phyloP scores from a whole-genome alignment of 2,797 vertebrate species.

The Coregonus sp. region DNA sequence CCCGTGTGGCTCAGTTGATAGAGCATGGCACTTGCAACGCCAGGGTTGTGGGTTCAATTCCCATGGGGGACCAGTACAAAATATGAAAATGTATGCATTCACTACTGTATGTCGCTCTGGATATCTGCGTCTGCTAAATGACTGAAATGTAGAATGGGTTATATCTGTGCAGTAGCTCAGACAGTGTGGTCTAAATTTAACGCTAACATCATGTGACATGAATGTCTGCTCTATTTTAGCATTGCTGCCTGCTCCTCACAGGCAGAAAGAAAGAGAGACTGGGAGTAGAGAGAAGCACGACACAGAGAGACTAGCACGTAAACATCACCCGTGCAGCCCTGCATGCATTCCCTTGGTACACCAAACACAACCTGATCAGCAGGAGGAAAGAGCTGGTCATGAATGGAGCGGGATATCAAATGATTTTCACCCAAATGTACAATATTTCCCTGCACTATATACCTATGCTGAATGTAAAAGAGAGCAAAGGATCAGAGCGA shows the following conservation, averaged over 20 bases:
- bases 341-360: not conserved
- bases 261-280: constrained; percentile 1
- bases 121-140: too few relatives aligned
- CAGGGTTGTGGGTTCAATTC: too few relatives aligned
- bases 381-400: not conserved
- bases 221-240: constrained; percentile 29
- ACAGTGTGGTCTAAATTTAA: constrained; percentile 20
- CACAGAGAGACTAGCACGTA: constrained; percentile 5
- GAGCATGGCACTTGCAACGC: too few relatives aligned
- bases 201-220: constrained; percentile 8
- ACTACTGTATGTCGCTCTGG: too few relatives aligned
- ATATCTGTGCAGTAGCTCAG: not conserved
- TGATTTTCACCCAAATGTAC: not conserved
- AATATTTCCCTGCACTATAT: not conserved
- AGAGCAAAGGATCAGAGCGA: too few relatives aligned
- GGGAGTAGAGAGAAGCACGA: not conserved
- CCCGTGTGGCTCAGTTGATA: too few relatives aligned
- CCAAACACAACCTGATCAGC: not conserved
- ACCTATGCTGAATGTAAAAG: not conserved
- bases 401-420: not conserved
- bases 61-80: too few relatives aligned
- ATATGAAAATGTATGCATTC: too few relatives aligned
- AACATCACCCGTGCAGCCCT: not conserved
- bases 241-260: constrained; percentile 3
- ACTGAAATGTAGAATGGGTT: too few relatives aligned